Conservation (phyloP, 2,113 vertebrate species). For the Anthoscopus minutus region DNA sequence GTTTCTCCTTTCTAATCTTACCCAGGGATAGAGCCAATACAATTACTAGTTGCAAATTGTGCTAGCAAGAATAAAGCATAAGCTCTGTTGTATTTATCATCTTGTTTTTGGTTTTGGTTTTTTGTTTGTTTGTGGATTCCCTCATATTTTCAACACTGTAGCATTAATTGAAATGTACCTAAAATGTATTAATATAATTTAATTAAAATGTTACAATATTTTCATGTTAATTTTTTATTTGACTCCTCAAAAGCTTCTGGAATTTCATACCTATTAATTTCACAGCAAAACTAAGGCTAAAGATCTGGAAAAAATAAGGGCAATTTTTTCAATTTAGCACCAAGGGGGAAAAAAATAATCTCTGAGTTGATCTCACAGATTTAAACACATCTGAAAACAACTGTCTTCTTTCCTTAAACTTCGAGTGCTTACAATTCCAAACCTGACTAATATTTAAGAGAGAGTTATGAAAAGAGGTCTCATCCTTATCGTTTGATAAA, state of each 20-base stretch:
- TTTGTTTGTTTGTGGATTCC: not conserved
- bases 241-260: not conserved
- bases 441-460: not conserved
- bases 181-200: not conserved
- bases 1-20: not conserved
- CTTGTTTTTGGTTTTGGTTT: fast-evolving
- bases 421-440: not conserved
- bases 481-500: not conserved
- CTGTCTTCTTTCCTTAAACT: not conserved
- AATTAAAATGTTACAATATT: not conserved
- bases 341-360: fast-evolving
- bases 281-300: not conserved
- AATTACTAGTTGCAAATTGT: not conserved
- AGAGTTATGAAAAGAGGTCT: not conserved
- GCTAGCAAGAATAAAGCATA: not conserved
- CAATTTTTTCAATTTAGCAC: not conserved
- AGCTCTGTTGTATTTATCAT: not conserved
- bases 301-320: not conserved
- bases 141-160: not conserved
- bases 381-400: not conserved
- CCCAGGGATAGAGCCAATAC: not conserved
- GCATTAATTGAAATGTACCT: not conserved
- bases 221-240: not conserved
- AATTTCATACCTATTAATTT: not conserved
- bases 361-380: not conserved